phyloP scores from a whole-genome alignment of 2,113 vertebrate genomes.

The Grus americana region DNA sequence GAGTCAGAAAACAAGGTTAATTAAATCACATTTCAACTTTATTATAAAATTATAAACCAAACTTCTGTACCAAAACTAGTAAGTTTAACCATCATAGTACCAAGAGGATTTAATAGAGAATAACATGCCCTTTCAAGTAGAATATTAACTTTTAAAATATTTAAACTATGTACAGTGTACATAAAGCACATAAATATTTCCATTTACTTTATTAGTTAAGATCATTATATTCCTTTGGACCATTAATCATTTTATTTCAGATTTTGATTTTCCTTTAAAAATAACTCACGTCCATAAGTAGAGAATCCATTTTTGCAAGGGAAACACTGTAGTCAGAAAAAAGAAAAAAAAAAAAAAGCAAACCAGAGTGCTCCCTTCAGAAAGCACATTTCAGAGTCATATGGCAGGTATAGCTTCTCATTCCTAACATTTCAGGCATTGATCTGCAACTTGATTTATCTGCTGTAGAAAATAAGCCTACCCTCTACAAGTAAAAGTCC shows the following conservation, averaged over 20 bases:
- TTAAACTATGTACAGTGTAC: slow-evolving; percentile 57
- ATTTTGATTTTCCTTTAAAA: not conserved
- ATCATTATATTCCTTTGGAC: slow-evolving; percentile 52
- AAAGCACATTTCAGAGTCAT: not conserved
- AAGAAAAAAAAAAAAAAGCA: no score
- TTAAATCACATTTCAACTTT: slow-evolving; percentile 69
- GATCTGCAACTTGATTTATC: not conserved
- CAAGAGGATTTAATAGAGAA: slow-evolving; percentile 61
- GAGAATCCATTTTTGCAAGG: not conserved
- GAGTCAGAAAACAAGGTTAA: not conserved
- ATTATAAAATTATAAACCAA: slow-evolving; percentile 84
- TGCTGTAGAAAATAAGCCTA: not conserved
- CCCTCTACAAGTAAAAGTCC: not conserved
- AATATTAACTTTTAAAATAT: slow-evolving; percentile 58
- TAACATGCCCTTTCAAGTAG: slow-evolving; percentile 57
- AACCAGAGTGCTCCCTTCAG: not conserved
- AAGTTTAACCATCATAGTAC: slow-evolving; percentile 42
- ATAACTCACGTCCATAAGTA: not conserved
- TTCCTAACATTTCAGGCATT: not conserved
- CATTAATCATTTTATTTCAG: not conserved
- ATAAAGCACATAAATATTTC: slow-evolving; percentile 59
- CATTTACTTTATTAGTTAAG: slow-evolving; percentile 59
- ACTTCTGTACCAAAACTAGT: slow-evolving; percentile 74
- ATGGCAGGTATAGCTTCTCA: not conserved
- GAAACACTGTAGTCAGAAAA: not conserved